A percentile compares a stretch with the other conserved stretches of the same genome.
Evolutionary conservation across 2,113 vertebrate species (phyloP).

Genomic region (Phodopus roborovskii): DNA sequence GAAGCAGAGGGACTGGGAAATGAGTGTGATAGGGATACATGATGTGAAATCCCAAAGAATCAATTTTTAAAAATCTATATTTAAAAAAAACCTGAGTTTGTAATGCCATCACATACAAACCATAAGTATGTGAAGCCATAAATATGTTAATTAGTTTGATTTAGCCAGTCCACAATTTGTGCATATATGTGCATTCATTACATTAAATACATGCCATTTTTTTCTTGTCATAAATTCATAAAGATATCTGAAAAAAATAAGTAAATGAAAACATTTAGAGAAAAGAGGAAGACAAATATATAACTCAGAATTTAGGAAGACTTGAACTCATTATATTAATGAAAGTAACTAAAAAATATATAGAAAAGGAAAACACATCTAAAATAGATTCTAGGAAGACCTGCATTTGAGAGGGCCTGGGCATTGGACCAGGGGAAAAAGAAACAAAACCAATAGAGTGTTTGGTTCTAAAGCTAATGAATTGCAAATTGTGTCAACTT

Average conservation of each 20-base stretch:
- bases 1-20: neutral
- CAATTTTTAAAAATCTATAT: neutral
- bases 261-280: neutral
- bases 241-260: neutral
- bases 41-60: neutral
- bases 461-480: neutral
- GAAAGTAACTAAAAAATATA: neutral
- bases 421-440: neutral
- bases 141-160: neutral
- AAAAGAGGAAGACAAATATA: neutral
- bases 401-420: neutral
- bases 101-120: neutral
- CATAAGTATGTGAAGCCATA: neutral
- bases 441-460: neutral
- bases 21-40: neutral
- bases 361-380: neutral
- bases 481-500: constrained; percentile 6
- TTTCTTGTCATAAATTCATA: neutral
- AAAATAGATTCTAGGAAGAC: neutral
- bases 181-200: neutral
- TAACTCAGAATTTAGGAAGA: neutral
- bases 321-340: neutral
- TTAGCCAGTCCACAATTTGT: neutral
- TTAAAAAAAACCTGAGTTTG: neutral
- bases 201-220: neutral